Conservation (phyloP, 1,140 invertebrate genomes). For the Drosophila sp. region DNA sequence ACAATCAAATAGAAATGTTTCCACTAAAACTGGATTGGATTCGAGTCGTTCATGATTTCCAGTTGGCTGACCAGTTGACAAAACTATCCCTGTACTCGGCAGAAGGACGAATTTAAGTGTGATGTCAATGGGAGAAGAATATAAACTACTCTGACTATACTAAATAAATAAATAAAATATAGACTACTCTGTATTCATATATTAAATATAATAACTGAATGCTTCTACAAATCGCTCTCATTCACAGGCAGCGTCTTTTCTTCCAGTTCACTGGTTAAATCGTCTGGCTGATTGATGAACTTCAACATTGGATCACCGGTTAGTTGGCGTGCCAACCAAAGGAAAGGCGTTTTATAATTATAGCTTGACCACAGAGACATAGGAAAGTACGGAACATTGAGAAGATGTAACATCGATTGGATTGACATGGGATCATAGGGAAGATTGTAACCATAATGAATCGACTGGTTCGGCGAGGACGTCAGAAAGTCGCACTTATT, state of each 20-base stretch:
- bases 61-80: neutral
- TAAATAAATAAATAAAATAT: neutral
- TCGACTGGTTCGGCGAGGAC: constrained; percentile 67
- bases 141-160: no score
- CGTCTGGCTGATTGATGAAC: neutral
- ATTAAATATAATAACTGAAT: no score
- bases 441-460: no score
- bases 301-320: constrained; percentile 89
- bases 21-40: neutral
- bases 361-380: constrained; percentile 99
- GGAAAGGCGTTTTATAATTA: constrained; percentile 99
- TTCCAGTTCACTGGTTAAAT: no score
- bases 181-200: neutral
- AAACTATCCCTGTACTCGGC: neutral
- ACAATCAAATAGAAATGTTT: constrained; percentile 3
- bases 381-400: no score
- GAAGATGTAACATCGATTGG: no score
- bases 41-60: neutral
- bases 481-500: constrained; percentile 92
- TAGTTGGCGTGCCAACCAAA: constrained; percentile 97
- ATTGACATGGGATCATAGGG: no score
- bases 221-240: no score
- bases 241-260: no score
- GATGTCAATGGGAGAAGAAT: neutral
- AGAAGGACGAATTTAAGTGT: neutral